A percentile compares a stretch with the other conserved stretches of the same genome.
Conservation (phyloP, 2,797 vertebrate species). For the Zalophus californianus region DNA sequence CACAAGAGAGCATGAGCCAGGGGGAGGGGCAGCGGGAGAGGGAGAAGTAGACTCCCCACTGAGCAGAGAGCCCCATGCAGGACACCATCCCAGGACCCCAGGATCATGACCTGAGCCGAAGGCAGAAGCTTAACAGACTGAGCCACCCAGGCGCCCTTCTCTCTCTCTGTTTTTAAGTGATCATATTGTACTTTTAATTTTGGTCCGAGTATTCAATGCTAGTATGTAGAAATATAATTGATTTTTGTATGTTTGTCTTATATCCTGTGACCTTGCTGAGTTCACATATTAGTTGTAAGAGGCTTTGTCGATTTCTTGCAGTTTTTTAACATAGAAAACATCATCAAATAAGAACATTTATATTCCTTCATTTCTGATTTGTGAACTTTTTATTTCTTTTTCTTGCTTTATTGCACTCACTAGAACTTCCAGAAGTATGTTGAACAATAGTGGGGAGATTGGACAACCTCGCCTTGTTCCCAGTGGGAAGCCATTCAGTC, state of each 20-base stretch:
- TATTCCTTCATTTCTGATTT: conserved; percentile 43
- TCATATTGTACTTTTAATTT: conserved; percentile 1
- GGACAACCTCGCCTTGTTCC: not conserved
- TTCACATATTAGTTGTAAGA: not conserved
- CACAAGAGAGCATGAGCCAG: not conserved
- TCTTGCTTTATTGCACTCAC: conserved; percentile 20
- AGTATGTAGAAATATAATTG: not conserved
- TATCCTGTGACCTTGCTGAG: not conserved
- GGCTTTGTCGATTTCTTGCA: not conserved
- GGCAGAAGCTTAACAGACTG: not conserved
- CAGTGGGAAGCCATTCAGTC: not conserved
- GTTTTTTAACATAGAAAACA: not conserved
- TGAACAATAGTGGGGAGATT: not conserved
- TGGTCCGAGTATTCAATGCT: not conserved
- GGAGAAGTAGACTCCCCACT: not conserved
- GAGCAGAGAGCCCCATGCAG: not conserved
- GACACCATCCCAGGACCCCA: not conserved
- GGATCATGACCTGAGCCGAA: not conserved
- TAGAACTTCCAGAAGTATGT: not conserved
- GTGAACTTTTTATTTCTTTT: conserved; percentile 17
- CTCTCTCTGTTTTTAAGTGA: not conserved
- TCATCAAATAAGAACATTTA: conserved; percentile 1
- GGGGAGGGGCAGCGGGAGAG: not conserved
- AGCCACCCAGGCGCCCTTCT: not conserved
- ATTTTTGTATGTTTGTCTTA: conserved; percentile 14